Conservation (phyloP, 2,113 vertebrate species). For the Heterocephalus glaber region DNA sequence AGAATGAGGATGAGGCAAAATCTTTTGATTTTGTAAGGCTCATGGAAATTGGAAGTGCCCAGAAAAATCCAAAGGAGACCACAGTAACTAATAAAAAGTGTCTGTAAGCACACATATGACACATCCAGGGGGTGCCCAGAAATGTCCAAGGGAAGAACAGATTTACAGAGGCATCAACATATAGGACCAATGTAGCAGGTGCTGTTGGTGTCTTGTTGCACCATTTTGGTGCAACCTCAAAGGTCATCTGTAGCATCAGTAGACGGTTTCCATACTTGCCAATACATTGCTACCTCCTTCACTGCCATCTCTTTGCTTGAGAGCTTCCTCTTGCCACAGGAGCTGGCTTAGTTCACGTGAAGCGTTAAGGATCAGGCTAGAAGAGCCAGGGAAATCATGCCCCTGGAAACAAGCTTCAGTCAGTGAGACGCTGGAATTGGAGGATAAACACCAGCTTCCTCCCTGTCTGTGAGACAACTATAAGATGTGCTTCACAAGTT, state of each 20-base stretch:
- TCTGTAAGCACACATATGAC: background rate
- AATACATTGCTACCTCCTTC: background rate
- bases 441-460: background rate
- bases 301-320: background rate
- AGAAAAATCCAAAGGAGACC: background rate
- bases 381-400: background rate
- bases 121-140: background rate
- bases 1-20: background rate
- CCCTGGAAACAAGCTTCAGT: background rate
- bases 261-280: background rate
- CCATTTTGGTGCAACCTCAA: background rate
- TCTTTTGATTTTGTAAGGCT: background rate
- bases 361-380: background rate
- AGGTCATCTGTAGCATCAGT: background rate
- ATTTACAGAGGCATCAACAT: background rate
- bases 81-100: background rate
- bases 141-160: background rate
- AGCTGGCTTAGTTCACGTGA: background rate
- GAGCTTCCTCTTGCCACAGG: background rate
- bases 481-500: background rate
- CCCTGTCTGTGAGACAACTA: background rate
- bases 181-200: background rate
- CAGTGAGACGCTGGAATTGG: background rate
- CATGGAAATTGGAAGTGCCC: background rate
- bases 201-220: background rate